Percentiles rank a stretch among this genome's conserved stretches.
Evolutionary conservation across 2,113 vertebrate genomes (phyloP).

Genomic region (Seriola dumerili): DNA sequence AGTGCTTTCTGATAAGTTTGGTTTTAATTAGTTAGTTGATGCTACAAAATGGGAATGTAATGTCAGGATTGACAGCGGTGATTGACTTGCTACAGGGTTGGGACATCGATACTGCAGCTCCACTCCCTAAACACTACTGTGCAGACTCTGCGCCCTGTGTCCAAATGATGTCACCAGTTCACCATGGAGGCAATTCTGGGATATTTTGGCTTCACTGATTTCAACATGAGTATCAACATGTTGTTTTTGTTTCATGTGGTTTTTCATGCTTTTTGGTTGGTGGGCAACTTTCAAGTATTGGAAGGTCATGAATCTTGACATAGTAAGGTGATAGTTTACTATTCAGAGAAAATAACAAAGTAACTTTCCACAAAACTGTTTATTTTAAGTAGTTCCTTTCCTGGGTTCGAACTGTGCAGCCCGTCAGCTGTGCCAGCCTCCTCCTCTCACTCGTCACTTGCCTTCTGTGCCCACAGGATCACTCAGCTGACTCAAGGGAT

Average conservation of each 20-base stretch:
- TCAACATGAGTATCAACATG: not conserved
- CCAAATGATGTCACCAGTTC: no score
- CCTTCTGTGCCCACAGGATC: constrained; percentile 34
- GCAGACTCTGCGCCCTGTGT: no score
- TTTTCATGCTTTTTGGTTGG: no score
- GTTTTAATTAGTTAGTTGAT: no score
- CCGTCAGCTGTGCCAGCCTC: constrained; percentile 21
- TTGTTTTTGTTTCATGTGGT: not conserved
- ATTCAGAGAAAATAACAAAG: not conserved
- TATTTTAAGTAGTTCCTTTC: not conserved
- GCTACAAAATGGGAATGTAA: no score
- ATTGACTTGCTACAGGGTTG: no score
- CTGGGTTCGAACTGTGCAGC: constrained; percentile 5
- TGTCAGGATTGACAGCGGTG: no score
- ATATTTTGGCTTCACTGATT: no score
- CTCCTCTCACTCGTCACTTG: constrained; percentile 1
- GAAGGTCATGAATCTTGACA: not conserved
- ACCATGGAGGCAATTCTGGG: no score
- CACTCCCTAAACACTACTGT: no score
- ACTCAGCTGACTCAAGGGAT: constrained; percentile 22
- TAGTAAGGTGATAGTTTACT: not conserved
- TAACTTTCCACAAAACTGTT: not conserved
- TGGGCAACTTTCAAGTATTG: not conserved
- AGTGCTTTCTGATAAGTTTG: no score
- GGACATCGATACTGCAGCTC: no score